Percentiles rank a stretch among this genome's conserved stretches.
Conservation (phyloP, 2,797 vertebrate genomes). For the Sebastes oblongus region DNA sequence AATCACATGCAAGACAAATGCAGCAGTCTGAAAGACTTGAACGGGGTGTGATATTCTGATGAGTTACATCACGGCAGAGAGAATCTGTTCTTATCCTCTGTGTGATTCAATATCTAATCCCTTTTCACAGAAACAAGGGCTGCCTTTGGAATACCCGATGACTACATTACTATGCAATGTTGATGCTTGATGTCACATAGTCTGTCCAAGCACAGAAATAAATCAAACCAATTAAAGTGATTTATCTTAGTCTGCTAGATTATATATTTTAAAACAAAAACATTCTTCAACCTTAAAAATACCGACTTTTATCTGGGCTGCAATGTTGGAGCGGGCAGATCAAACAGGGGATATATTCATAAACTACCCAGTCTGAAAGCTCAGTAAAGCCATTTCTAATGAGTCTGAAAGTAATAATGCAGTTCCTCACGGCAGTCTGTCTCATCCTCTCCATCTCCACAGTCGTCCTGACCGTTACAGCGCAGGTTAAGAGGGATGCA, state of each 20-base stretch:
- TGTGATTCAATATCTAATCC: constrained; percentile 71
- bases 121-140: constrained; percentile 52
- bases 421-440: constrained; percentile 93
- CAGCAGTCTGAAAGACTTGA: constrained; percentile 58
- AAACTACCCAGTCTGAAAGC: background rate
- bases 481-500: constrained; percentile 89
- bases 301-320: background rate
- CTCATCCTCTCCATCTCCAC: constrained; percentile 96
- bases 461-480: constrained; percentile 98
- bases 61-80: constrained; percentile 67
- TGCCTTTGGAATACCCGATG: constrained; percentile 60
- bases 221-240: constrained; percentile 1
- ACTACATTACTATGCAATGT: constrained; percentile 16
- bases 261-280: background rate
- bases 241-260: constrained; percentile 7
- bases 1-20: constrained; percentile 70
- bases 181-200: constrained; percentile 15
- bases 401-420: constrained; percentile 1
- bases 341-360: background rate
- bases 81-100: constrained; percentile 61
- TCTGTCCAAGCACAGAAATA: constrained; percentile 15
- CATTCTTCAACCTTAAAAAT: background rate
- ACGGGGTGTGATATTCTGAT: constrained; percentile 63
- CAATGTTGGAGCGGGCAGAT: background rate
- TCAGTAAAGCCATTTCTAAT: constrained; percentile 23